These are phyloP conservation scores for Podiceps cristatus DNA, from an alignment of 2,113 vertebrate genomes.

Conservation along the genomic window DNA sequence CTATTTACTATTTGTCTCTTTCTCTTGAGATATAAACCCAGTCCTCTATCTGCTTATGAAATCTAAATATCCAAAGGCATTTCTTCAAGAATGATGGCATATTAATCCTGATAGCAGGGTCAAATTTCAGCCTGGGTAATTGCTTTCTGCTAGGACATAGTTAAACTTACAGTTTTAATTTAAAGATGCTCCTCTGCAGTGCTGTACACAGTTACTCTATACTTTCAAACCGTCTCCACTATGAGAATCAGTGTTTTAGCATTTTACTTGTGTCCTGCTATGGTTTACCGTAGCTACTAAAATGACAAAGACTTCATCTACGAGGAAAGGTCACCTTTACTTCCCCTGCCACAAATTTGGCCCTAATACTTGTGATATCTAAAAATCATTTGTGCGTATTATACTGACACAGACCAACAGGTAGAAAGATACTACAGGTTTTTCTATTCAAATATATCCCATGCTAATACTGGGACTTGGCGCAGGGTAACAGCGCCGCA, in stretches of 20 bases:
- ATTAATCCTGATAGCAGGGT: slow-evolving; percentile 7
- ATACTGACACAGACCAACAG: neutral
- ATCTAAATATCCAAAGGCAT: slow-evolving; percentile 58
- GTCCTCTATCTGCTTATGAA: slow-evolving; percentile 44
- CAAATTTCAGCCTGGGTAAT: slow-evolving; percentile 53
- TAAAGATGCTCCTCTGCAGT: neutral
- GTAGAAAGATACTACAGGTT: neutral
- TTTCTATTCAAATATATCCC: neutral
- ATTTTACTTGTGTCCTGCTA: neutral
- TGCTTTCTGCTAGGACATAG: slow-evolving; percentile 34
- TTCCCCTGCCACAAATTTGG: neutral
- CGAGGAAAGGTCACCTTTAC: neutral
- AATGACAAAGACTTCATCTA: neutral
- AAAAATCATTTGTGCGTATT: neutral
- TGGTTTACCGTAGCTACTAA: neutral
- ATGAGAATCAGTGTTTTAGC: neutral
- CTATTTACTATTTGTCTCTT: slow-evolving; percentile 27
- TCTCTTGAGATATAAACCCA: neutral
- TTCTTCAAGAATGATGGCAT: neutral
- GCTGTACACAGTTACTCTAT: neutral
- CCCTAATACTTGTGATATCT: neutral
- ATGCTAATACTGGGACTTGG: neutral
- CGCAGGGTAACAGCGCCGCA: neutral
- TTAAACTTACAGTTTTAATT: slow-evolving; percentile 44
- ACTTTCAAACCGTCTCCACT: neutral